Conservation (phyloP, 2,113 vertebrate genomes). For the Callocephalon fimbriatum region DNA sequence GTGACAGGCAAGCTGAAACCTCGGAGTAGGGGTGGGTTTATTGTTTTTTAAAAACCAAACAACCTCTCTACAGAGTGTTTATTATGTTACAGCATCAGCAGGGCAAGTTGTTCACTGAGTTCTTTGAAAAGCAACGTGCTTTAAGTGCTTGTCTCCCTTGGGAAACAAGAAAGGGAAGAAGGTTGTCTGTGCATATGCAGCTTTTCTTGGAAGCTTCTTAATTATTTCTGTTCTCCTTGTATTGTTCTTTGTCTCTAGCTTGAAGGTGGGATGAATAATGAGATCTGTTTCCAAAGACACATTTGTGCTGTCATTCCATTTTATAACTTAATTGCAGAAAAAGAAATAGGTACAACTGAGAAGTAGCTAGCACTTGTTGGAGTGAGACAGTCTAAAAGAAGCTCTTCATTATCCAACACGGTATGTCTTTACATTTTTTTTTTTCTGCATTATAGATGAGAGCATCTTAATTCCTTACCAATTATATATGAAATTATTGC, state of each 20-base stretch:
- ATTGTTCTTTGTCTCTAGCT: background rate
- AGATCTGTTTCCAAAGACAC: background rate
- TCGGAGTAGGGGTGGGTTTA: background rate
- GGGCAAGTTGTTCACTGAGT: background rate
- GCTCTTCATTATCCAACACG: background rate
- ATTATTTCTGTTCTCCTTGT: background rate
- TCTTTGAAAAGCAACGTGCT: background rate
- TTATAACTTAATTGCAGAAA: background rate
- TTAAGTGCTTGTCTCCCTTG: background rate
- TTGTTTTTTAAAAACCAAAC: background rate
- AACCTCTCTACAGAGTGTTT: background rate
- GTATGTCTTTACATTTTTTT: background rate
- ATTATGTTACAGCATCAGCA: background rate
- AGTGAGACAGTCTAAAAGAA: background rate
- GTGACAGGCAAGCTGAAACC: background rate
- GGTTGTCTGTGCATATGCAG: background rate
- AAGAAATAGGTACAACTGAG: background rate
- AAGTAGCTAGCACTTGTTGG: background rate
- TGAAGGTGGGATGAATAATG: background rate
- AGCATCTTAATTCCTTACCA: background rate
- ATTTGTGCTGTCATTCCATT: background rate
- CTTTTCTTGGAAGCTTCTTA: background rate
- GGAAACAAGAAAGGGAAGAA: background rate
- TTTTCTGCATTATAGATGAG: background rate
- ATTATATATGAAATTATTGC: background rate